Conservation (phyloP, 2,113 vertebrate genomes). For the Empidonax traillii region DNA sequence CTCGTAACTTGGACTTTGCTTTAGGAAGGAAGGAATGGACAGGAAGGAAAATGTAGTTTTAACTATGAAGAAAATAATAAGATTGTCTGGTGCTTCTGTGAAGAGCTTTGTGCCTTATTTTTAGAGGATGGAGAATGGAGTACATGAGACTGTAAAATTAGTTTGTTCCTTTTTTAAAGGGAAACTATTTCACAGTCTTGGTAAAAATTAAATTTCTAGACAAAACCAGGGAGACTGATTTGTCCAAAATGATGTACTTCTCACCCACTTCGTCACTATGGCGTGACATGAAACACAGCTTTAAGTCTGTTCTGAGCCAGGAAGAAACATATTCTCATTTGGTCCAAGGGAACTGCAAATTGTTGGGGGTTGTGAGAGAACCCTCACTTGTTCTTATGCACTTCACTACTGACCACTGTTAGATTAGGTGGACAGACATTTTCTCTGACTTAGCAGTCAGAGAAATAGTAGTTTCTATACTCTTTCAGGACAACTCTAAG, state of each 20-base stretch:
- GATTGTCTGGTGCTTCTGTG: neutral
- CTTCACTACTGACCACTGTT: neutral
- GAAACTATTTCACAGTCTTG: neutral
- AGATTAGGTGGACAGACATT: neutral
- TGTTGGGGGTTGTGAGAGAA: neutral
- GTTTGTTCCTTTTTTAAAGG: neutral
- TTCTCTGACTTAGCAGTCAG: neutral
- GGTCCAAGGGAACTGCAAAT: neutral
- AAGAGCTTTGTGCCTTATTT: neutral
- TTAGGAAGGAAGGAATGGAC: neutral
- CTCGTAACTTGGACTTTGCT: rapidly evolving
- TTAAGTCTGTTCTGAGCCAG: neutral
- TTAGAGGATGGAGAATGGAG: neutral
- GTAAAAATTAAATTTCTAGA: neutral
- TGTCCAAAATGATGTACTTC: neutral
- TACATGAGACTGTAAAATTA: neutral
- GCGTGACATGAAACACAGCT: neutral
- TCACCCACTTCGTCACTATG: neutral
- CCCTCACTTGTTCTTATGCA: neutral
- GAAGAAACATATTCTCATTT: neutral
- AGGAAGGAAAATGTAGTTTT: neutral
- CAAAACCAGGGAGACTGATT: neutral
- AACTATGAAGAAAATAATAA: neutral
- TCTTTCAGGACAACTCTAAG: neutral
- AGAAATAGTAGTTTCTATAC: neutral